Base-by-base conservation (phyloP, 2,797 vertebrate species). In the Sus cebifrons region DNA sequence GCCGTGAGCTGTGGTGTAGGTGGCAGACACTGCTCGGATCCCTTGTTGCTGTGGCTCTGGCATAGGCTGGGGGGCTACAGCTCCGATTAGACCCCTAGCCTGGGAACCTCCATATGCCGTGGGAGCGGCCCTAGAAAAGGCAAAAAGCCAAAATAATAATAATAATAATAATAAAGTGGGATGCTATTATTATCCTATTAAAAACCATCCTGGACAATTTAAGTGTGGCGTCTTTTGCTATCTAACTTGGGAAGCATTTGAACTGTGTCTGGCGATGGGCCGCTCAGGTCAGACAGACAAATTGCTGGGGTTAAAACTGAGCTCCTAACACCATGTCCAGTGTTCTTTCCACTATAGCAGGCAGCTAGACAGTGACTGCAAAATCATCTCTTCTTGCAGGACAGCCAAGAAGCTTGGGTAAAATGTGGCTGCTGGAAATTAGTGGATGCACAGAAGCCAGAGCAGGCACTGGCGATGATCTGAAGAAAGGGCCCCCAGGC, bases 401-500 rank as follows among this genome's bases (percentile, higher is more conserved):
- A 67, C 82, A 90, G 60, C 83, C 73, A 85, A 78, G 75, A 95
- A 95, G 67, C 81, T 75, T 6, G 11, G 17, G 17, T 64, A 79
- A 79, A 49, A 93, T 0, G 0, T 52, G 86, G 14, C 75, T 73
- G 52, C 77, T 92, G 15, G 36, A 29, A 96, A 87, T 96, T 74
- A 96, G 94, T 54, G 70, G 15, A 60, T 58, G 52, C 56, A 36
- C 73, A 23, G 17, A 96, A 97, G 88, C 75, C 64, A 77, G 49
- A 64, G 74, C 1, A 16, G 62, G 83, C 6, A 49, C 18, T 13
- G 44, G 40, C n/a, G 44, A 60, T 85, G 71, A 70, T 23, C 79
- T 71, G 21, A 68, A 86, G 70, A 68, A 77, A 54, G 29, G 3
- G 49, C 36, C n/a, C 36, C 36, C 40, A 29, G 62, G 40, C 56